These are phyloP conservation scores for Nothoprocta perdicaria DNA, from an alignment of 2,113 vertebrate genomes.

Conservation along the genomic window DNA sequence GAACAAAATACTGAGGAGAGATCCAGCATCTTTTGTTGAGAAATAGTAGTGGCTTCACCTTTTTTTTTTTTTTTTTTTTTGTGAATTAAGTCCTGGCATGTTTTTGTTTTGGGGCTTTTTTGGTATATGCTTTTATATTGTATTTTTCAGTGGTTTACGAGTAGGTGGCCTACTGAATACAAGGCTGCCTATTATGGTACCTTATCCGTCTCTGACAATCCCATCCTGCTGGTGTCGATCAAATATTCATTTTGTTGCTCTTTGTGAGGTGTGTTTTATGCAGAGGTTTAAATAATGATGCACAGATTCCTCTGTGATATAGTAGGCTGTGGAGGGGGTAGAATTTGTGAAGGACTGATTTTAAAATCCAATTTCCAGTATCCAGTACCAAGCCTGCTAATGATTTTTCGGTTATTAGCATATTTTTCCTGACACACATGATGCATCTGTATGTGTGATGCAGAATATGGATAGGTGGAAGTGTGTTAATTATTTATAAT, in stretches of 20 bases:
- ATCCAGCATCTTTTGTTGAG: slow-evolving; percentile 16
- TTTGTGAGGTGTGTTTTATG: slow-evolving; percentile 58
- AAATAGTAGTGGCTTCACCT: not conserved
- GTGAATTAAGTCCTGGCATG: not conserved
- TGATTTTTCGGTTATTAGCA: not conserved
- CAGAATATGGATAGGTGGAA: not conserved
- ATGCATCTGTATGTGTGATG: not conserved
- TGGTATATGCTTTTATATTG: not conserved
- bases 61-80: not conserved
- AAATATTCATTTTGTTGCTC: slow-evolving; percentile 3
- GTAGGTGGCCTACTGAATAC: slow-evolving; percentile 7
- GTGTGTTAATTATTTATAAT: not conserved
- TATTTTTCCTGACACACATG: not conserved
- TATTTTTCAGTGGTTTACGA: not conserved
- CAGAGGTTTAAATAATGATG: not conserved
- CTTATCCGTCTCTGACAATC: slow-evolving; percentile 14
- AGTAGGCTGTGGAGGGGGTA: not conserved
- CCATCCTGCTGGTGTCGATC: not conserved
- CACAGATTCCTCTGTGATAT: not conserved
- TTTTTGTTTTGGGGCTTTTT: not conserved
- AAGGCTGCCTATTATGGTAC: slow-evolving; percentile 23
- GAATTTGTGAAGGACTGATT: not conserved
- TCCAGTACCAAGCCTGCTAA: not conserved
- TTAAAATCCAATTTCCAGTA: not conserved
- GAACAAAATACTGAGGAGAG: not conserved